Conservation (phyloP, 2,113 vertebrate species). For the Hemiscyllium ocellatum region DNA sequence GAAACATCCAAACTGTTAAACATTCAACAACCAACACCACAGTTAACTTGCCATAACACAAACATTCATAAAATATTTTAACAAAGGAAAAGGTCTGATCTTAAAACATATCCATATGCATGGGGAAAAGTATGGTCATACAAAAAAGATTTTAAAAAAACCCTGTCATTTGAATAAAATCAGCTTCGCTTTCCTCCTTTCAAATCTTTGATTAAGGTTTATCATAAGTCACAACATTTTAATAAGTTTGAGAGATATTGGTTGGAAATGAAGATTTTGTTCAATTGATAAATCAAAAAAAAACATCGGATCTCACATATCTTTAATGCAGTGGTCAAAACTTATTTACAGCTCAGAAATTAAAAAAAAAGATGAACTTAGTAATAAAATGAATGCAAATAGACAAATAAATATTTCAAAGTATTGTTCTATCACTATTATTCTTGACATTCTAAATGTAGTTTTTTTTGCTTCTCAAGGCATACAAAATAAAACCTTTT, state of each 20-base stretch:
- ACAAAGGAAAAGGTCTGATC: conserved; percentile 65
- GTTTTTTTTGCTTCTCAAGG: not conserved
- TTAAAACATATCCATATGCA: conserved; percentile 61
- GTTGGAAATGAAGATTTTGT: conserved; percentile 68
- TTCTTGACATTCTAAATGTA: conserved; percentile 44
- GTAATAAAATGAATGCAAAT: conserved; percentile 52
- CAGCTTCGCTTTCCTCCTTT: conserved; percentile 57
- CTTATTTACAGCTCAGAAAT: conserved; percentile 55
- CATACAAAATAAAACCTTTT: not conserved
- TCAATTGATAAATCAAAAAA: conserved; percentile 67
- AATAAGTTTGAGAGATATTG: conserved; percentile 58
- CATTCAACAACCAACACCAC: not conserved
- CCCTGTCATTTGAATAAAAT: conserved; percentile 75
- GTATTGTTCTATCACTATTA: conserved; percentile 44
- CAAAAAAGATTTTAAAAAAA: conserved; percentile 60
- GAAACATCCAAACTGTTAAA: not conserved
- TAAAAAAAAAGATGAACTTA: conserved; percentile 56
- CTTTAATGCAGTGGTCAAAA: conserved; percentile 60
- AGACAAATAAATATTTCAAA: conserved; percentile 43
- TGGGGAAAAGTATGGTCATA: conserved; percentile 57
- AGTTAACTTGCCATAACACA: not conserved
- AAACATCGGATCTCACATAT: conserved; percentile 67
- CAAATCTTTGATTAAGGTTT: conserved; percentile 72
- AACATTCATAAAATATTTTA: conserved; percentile 63
- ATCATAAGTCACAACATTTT: conserved; percentile 67